These are phyloP conservation scores for Chloroceryle amazona DNA, from an alignment of 2,797 vertebrate genomes.

Conservation along the genomic window DNA sequence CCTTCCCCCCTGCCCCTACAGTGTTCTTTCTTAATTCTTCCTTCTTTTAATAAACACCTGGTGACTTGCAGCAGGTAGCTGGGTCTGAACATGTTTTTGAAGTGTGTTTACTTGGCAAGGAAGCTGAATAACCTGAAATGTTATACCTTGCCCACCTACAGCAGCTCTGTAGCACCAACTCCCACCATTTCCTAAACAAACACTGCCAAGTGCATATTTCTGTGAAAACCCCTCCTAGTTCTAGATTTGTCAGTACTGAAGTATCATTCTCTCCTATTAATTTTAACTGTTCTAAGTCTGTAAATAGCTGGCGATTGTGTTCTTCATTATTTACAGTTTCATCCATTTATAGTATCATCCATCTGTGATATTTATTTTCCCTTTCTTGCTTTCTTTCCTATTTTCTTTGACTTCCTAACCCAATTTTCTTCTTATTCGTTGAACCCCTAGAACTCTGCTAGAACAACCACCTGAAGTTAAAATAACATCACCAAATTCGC, in stretches of 20 bases:
- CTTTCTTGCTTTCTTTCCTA: conserved; percentile 23
- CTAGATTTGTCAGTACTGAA: conserved; percentile 28
- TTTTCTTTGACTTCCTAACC: background rate
- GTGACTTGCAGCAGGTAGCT: background rate
- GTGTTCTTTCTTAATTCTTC: background rate
- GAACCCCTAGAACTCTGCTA: conserved; percentile 4
- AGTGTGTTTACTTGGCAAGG: background rate
- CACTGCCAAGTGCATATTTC: background rate
- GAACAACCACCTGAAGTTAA: background rate
- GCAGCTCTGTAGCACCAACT: background rate
- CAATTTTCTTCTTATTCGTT: background rate
- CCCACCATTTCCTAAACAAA: background rate
- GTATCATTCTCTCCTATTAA: conserved; percentile 5
- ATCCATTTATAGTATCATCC: conserved; percentile 16
- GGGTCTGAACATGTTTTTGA: background rate
- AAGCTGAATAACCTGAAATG: background rate
- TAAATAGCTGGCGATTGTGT: conserved; percentile 8
- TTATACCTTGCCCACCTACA: background rate
- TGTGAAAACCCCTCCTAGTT: background rate
- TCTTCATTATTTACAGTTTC: conserved; percentile 43
- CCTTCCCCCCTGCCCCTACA: too few species aligned
- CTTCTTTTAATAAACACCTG: background rate
- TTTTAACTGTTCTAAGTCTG: conserved; percentile 39
- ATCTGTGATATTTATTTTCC: conserved; percentile 48
- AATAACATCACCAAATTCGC: background rate